Evolutionary conservation across 2,888 invertebrate genomes (phyloP), one percentile per base, ranked within the genome.

Genomic region (Patella depressa): DNA sequence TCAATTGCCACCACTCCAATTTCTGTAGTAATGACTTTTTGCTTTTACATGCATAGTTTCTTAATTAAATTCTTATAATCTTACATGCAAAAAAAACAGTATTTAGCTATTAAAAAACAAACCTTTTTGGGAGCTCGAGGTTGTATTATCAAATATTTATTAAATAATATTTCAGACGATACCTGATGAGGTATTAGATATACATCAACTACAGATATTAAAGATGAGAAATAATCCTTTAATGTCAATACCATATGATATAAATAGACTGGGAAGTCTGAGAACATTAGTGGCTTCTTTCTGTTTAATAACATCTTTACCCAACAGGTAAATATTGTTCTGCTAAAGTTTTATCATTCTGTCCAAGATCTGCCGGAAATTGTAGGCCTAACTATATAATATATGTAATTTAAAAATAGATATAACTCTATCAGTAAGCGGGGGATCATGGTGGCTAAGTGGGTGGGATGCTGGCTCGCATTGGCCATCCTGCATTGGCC

Each of bases 141-240:
- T 4, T 65, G 5, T 70, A 11, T n/a, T n/a, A 14, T 9, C 24
- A 24, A 55, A 2, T 65, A 15, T 57, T 54, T 65, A 34, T 59
- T 55, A 45, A 76, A 2, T 69, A 74, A 19, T 70, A 15, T 82
- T 80, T 24, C 80, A 90, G 89, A 78, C 81, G 34, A 82, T 91
- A 76, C 91, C 91, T 7, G 34, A 75, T 15, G 89, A 90, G 70
- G 82, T 91, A 9, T 76, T 90, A 55, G 83, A 86, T n/a, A 81
- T 91, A 11, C 75, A 77, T 24, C 87, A 89, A 75, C 83, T 91
- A 53, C 87, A 87, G 74, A 86, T 89, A 17, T 79, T 91, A 70
- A 91, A 91, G 81, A 78, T 90, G 75, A 79, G 91, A 24, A 89
- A 91, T 80, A 91, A 91, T 78, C 91, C 91, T 0, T 82, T 91